Evolutionary conservation across 1,140 invertebrate species (phyloP).

Genomic region (Cecropterus lyciades): DNA sequence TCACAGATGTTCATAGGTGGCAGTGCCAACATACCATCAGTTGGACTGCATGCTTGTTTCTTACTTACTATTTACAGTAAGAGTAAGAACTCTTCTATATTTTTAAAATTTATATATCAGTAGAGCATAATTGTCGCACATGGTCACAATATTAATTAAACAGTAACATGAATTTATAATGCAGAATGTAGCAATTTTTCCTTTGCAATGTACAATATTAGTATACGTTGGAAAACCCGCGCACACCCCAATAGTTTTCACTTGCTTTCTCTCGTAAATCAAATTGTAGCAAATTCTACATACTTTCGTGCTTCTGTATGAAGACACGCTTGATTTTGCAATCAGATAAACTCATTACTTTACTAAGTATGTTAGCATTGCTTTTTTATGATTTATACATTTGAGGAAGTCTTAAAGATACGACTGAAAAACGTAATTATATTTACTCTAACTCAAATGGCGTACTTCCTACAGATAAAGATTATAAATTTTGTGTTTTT

Average conservation of each 20-base stretch:
- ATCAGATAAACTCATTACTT: not conserved
- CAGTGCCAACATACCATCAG: too few species aligned
- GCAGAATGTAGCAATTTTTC: not conserved
- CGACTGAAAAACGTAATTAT: too few species aligned
- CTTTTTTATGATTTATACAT: not conserved
- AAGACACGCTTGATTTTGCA: constrained; percentile 14
- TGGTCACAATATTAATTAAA: not conserved
- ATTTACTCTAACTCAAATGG: too few species aligned
- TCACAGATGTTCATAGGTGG: too few species aligned
- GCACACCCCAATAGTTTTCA: constrained; percentile 9
- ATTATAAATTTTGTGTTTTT: constrained; percentile 30
- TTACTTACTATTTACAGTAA: too few species aligned
- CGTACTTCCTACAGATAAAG: too few species aligned
- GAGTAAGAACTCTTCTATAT: too few species aligned
- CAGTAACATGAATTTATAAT: not conserved
- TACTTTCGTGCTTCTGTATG: constrained; percentile 4
- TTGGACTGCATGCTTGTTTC: too few species aligned
- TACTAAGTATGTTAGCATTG: not conserved
- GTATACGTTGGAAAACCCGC: constrained; percentile 5
- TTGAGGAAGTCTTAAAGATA: too few species aligned
- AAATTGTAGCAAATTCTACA: constrained; percentile 13
- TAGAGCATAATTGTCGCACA: not conserved
- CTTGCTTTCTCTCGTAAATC: constrained; percentile 20
- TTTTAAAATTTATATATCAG: too few species aligned
- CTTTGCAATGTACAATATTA: not conserved